Evolutionary conservation across 2,888 invertebrate species (phyloP), one percentile per base, ranked within the genome.

Genomic region (Catocala fraxini): DNA sequence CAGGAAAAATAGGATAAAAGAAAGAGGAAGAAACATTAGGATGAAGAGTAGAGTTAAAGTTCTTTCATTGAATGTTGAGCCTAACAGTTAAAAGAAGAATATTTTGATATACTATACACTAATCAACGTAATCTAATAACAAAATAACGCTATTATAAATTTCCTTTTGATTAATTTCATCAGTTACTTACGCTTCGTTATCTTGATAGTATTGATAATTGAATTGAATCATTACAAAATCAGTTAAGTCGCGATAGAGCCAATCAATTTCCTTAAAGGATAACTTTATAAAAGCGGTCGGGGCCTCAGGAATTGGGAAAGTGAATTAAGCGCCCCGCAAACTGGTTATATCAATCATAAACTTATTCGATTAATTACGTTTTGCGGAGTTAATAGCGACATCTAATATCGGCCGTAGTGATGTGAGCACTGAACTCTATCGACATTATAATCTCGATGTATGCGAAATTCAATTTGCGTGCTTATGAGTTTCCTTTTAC

Each of bases 261-360:
- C 91, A 89, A 93, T 94, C 88, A 92, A 91, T 92, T 92, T 88
- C 86, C 87, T 85, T 87, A 86, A 89, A 90, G 91, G 91, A 90
- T 90, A 91, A 92, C 90, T 92, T 90, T 89, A 90, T 92, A 93
- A 93, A 91, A 89, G 91, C 89, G 85, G 81, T 74, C 67, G 73
- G 82, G 83, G 78, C 79, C 81, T 85, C 82, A 86, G 87, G 83
- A 93, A 94, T 92, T 92, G 89, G 91, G 92, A 93, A 93, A 93
- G 90, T 94, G 93, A 93, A 94, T 94, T 93, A 93, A 91, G 89
- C 91, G 85, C 92, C 91, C 90, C 93, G 84, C 92, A 93, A 92
- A 92, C 94, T 93, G 93, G 94, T 93, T 93, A 94, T 94, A 94
- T 94, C 94, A 94, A 94, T 94, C 94, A 94, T 94, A 94, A 94